Evolutionary conservation across 2,797 vertebrate species (phyloP).

Genomic region (Hybognathus amarus): DNA sequence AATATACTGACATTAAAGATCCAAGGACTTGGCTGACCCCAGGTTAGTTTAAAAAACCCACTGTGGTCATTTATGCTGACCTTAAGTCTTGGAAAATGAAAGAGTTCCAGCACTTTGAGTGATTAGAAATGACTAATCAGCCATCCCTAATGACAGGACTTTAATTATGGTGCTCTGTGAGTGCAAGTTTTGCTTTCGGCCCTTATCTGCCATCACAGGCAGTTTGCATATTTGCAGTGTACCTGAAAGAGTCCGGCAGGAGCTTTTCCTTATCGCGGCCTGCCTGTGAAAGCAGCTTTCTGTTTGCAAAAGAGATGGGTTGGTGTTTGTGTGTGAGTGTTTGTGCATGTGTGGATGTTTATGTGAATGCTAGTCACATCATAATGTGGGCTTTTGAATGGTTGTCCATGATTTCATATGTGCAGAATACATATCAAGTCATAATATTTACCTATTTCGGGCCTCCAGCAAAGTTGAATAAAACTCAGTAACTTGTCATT

Average conservation of each 20-base stretch:
- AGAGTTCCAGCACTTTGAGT: constrained; percentile 54
- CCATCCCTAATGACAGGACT: constrained; percentile 60
- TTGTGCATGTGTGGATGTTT: constrained; percentile 39
- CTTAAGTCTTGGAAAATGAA: constrained; percentile 56
- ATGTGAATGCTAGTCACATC: constrained; percentile 1
- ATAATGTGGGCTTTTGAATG: constrained; percentile 10
- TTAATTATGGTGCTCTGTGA: constrained; percentile 58
- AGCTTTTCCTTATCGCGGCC: constrained; percentile 54
- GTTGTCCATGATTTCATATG: not conserved
- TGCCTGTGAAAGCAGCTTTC: constrained; percentile 41
- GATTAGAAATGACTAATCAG: constrained; percentile 60
- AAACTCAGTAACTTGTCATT: constrained; percentile 25
- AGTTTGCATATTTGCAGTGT: constrained; percentile 67
- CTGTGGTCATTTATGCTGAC: constrained; percentile 46
- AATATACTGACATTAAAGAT: constrained; percentile 43
- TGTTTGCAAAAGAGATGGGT: constrained; percentile 42
- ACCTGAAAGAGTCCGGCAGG: constrained; percentile 60
- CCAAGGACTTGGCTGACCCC: constrained; percentile 50
- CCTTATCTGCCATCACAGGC: constrained; percentile 58
- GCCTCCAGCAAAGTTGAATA: constrained; percentile 9
- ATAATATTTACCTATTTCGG: constrained; percentile 5
- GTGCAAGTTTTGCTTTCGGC: constrained; percentile 45
- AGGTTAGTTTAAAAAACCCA: constrained; percentile 2
- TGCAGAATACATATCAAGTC: not conserved
- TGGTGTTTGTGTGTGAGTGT: constrained; percentile 32